Evolutionary conservation across 2,888 invertebrate genomes (phyloP), one percentile per base, ranked within the genome.

Genomic region (Athalia rosae): DNA sequence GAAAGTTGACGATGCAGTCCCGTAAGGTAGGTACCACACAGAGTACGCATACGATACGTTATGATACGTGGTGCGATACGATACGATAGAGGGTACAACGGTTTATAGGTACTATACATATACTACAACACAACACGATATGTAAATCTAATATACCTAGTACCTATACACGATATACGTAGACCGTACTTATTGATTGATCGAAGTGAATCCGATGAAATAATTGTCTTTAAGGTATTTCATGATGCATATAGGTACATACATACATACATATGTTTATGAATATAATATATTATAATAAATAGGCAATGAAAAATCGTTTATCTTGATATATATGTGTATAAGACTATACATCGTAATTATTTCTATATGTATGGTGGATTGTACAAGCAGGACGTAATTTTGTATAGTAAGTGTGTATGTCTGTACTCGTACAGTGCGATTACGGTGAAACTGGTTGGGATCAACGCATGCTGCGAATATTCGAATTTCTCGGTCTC

Each of bases 321-420:
- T 69, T 41, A 69, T 69, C 69, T 28, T 69, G 28, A 28, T 28
- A 2, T 28, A 28, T 28, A 28, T 28, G 28, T 28, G 28, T 28
- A 15, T 61, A 69, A 53, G 15, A 50, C 50, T 77, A 79, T 79
- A 78, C 77, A 64, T 56, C 77, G 78, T 74, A 53, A 76, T 76
- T 76, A 77, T 73, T 47, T 78, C 59, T 59, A n/a, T 28, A 28
- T n/a, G n/a, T 59, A 61, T 61, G 74, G 66, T 76, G 78, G 80
- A 81, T 80, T 80, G 80, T 81, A 82, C 82, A 80, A 81, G 81
- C 81, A 80, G 79, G 80, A 80, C 79, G 79, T 78, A 50, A 74
- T 74, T 74, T 61, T 43, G 56, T 69, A 11, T 69, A 61, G n/a
- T 69, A 11, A 50, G 28, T 71, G 45, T 71, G 50, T 48, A 28